Conservation (phyloP, 92 coral and sea anemone species). For the Zoanthus gigantus region DNA sequence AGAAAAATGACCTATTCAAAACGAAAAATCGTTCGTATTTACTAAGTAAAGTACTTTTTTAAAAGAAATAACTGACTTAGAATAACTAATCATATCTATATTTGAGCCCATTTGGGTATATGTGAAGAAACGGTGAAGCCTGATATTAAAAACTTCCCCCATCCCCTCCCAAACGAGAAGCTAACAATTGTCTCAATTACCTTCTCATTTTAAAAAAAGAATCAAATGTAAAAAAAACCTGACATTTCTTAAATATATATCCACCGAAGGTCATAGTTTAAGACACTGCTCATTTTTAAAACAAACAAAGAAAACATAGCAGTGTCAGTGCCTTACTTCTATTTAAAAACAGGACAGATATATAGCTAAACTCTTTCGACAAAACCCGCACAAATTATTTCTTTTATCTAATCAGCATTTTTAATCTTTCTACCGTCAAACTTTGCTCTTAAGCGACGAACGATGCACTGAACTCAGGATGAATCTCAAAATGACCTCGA, state of each 20-base stretch:
- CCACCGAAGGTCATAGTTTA: background rate
- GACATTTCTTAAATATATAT: background rate
- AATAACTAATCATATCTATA: too few species aligned
- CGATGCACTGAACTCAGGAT: slow-evolving; percentile 79
- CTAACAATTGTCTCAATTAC: too few species aligned
- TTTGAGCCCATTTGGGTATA: too few species aligned
- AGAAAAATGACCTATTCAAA: too few species aligned
- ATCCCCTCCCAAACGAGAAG: too few species aligned
- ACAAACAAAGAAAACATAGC: background rate
- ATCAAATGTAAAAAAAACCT: too few species aligned
- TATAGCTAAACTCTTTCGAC: background rate
- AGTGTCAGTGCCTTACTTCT: background rate
- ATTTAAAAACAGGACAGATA: background rate
- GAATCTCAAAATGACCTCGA: slow-evolving; percentile 88
- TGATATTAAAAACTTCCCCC: too few species aligned
- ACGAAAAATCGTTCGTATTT: too few species aligned
- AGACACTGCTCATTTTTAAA: background rate
- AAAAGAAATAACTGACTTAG: too few species aligned
- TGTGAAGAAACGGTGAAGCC: too few species aligned
- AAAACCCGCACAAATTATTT: background rate
- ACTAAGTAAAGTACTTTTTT: too few species aligned
- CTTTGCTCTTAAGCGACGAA: background rate
- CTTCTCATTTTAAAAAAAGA: too few species aligned
- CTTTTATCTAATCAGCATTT: background rate
- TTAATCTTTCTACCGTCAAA: background rate